These are phyloP conservation scores for Eremobia ochroleuca DNA, from an alignment of 2,888 invertebrate species.

Conservation along the genomic window DNA sequence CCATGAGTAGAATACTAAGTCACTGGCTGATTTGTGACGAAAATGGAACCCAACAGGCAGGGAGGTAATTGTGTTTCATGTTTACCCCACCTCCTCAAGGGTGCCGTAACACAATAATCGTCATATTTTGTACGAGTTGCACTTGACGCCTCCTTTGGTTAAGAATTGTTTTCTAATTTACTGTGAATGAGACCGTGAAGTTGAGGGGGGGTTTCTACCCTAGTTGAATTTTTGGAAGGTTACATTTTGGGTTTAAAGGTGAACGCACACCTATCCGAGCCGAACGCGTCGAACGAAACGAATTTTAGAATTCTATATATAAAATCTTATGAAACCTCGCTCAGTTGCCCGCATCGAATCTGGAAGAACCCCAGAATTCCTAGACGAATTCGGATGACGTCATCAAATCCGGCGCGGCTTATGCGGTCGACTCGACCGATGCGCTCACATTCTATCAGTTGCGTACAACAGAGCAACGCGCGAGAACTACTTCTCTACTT, in stretches of 20 bases:
- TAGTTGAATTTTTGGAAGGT: slow-evolving; percentile 3
- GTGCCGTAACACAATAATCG: slow-evolving; percentile 81
- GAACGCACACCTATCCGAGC: no score
- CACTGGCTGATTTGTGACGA: slow-evolving; percentile 75
- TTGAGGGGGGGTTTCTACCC: slow-evolving; percentile 45
- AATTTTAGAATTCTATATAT: no score
- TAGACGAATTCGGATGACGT: no score
- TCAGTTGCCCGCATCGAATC: no score
- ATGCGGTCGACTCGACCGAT: no score
- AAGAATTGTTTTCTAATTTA: slow-evolving; percentile 59
- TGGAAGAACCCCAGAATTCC: no score
- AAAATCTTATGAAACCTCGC: no score
- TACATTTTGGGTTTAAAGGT: not conserved
- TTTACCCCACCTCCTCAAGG: slow-evolving; percentile 69
- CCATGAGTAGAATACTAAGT: slow-evolving; percentile 77
- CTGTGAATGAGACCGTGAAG: slow-evolving; percentile 38
- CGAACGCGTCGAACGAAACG: no score
- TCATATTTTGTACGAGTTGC: slow-evolving; percentile 79
- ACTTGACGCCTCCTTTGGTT: slow-evolving; percentile 62
- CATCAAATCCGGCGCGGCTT: no score
- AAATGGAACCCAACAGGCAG: slow-evolving; percentile 77
- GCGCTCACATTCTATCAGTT: no score
- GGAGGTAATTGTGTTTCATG: slow-evolving; percentile 84
- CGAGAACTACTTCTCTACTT: no score
- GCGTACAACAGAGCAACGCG: no score